A percentile compares a stretch with the other conserved stretches of the same genome.
phyloP scores from a whole-genome alignment of 2,113 vertebrate species.

The Copsychus sechellarum region DNA sequence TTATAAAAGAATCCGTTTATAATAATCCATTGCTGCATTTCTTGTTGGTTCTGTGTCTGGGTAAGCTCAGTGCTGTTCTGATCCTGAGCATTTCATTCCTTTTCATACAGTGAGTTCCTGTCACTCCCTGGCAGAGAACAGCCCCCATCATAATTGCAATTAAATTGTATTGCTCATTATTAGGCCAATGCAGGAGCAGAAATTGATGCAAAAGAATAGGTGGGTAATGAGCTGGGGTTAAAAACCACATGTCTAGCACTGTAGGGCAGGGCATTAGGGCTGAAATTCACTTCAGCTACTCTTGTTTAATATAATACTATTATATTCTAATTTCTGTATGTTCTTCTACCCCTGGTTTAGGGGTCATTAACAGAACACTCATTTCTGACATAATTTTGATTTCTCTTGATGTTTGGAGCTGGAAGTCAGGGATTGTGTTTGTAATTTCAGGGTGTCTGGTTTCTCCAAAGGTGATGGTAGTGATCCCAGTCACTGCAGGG shows the following conservation, averaged over 20 bases:
- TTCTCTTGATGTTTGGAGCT: neutral
- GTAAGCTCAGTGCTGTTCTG: neutral
- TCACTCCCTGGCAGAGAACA: neutral
- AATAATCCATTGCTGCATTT: neutral
- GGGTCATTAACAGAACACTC: fast-evolving
- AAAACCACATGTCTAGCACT: fast-evolving
- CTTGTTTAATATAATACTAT: neutral
- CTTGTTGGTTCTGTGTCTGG: neutral
- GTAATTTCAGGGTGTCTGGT: neutral
- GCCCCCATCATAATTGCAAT: neutral
- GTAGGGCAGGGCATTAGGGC: neutral
- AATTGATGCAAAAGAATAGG: neutral
- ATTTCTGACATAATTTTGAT: neutral
- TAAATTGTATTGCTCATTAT: neutral
- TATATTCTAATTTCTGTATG: neutral
- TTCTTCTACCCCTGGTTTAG: neutral
- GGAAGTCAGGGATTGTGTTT: neutral
- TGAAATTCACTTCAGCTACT: neutral
- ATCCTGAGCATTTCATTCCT: neutral
- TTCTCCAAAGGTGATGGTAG: neutral
- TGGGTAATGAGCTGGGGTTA: neutral
- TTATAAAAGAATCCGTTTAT: neutral
- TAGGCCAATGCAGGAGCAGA: neutral
- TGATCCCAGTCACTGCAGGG: neutral
- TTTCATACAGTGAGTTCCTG: neutral